Conservation (phyloP, 2,888 invertebrate species). For the Cheilosia vulpina region DNA sequence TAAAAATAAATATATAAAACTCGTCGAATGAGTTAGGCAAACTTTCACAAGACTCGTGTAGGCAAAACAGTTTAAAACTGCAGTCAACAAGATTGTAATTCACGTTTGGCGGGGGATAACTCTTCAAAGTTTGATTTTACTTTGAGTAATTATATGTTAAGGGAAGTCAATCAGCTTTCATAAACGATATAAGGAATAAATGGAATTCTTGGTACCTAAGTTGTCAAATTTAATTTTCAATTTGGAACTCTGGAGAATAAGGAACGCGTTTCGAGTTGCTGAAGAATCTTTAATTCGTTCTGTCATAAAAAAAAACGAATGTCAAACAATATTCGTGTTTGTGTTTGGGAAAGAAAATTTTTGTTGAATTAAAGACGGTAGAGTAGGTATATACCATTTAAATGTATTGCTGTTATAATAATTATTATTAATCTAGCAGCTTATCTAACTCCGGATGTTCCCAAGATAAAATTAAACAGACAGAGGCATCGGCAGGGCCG, state of each 20-base stretch:
- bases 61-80: constrained; percentile 52
- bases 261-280: neutral
- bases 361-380: too few relatives aligned
- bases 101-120: neutral
- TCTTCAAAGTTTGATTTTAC: constrained; percentile 50
- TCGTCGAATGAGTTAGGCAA: constrained; percentile 35
- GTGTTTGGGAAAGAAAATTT: neutral
- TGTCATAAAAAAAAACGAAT: neutral
- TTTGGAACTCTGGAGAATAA: constrained; percentile 3
- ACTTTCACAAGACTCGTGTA: constrained; percentile 38
- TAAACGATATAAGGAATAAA: neutral
- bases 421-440: too few relatives aligned
- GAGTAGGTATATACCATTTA: too few relatives aligned
- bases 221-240: constrained; percentile 13
- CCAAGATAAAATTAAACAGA: too few relatives aligned
- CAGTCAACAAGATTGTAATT: constrained; percentile 43
- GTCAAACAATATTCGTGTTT: neutral
- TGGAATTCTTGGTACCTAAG: constrained; percentile 5
- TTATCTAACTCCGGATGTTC: too few relatives aligned
- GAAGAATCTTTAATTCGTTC: neutral
- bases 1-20: neutral
- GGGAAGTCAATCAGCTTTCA: constrained; percentile 29
- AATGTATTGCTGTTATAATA: too few relatives aligned
- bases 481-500: too few relatives aligned
- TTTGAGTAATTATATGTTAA: constrained; percentile 59